phyloP scores from a whole-genome alignment of 2,797 vertebrate genomes.

The Apodemus agrarius region DNA sequence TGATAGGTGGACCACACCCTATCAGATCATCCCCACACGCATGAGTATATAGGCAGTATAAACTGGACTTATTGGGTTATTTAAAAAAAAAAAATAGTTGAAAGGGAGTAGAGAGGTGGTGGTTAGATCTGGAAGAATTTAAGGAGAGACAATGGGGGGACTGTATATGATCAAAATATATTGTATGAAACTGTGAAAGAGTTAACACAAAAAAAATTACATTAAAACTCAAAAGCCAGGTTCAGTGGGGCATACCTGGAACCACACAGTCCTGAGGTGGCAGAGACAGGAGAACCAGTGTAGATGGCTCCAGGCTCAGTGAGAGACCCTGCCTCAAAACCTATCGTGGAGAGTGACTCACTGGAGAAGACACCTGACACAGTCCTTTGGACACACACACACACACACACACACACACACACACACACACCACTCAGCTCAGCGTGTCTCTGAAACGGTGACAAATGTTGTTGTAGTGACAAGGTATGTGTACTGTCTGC shows the following conservation, averaged over 20 bases:
- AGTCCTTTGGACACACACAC: not conserved
- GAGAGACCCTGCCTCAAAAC: not conserved
- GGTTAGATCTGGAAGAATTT: not conserved
- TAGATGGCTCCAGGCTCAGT: not conserved
- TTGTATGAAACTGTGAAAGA: not conserved
- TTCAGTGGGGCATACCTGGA: not conserved
- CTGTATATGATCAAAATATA: not conserved
- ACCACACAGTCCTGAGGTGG: not conserved
- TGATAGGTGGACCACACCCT: not conserved
- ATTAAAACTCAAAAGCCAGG: not conserved
- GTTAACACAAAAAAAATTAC: no score
- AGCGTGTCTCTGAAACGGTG: not conserved
- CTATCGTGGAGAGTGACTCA: not conserved
- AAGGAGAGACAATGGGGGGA: not conserved
- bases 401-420: not conserved
- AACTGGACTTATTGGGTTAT: not conserved
- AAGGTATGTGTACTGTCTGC: fast-evolving
- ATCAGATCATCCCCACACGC: not conserved
- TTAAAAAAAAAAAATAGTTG: not conserved
- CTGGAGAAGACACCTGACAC: not conserved
- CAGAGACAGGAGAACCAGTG: not conserved
- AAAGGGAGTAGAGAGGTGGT: not conserved
- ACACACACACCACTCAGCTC: not conserved
- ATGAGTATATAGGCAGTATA: not conserved
- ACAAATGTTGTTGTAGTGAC: not conserved